phyloP scores from a whole-genome alignment of 2,113 vertebrate species.

The Mirza zaza region DNA sequence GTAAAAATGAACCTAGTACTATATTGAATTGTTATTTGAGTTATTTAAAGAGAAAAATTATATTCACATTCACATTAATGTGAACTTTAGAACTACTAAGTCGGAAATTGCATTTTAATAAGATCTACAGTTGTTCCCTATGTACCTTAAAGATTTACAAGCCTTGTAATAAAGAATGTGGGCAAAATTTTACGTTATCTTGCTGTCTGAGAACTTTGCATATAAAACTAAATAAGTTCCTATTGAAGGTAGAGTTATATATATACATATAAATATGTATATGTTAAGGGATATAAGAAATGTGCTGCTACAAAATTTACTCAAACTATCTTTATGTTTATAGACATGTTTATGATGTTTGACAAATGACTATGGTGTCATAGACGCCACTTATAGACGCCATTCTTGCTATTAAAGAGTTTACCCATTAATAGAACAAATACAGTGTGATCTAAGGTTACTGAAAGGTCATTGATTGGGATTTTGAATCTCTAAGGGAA shows the following conservation, averaged over 20 bases:
- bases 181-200: background rate
- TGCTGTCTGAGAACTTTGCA: background rate
- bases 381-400: background rate
- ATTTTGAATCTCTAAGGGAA: background rate
- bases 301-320: background rate
- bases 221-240: background rate
- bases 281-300: background rate
- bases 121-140: background rate
- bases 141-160: background rate
- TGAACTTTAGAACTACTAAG: background rate
- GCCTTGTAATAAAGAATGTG: background rate
- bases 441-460: background rate
- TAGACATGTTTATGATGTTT: background rate
- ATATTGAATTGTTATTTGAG: background rate
- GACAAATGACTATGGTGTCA: background rate
- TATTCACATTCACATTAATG: background rate
- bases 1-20: background rate
- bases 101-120: background rate
- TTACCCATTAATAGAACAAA: background rate
- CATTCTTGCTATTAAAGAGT: background rate
- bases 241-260: background rate
- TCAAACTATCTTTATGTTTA: background rate
- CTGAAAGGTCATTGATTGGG: background rate
- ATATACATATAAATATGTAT: background rate
- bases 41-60: background rate